phyloP scores from a whole-genome alignment of 1,140 invertebrate genomes.

The Mylabris phalerata region DNA sequence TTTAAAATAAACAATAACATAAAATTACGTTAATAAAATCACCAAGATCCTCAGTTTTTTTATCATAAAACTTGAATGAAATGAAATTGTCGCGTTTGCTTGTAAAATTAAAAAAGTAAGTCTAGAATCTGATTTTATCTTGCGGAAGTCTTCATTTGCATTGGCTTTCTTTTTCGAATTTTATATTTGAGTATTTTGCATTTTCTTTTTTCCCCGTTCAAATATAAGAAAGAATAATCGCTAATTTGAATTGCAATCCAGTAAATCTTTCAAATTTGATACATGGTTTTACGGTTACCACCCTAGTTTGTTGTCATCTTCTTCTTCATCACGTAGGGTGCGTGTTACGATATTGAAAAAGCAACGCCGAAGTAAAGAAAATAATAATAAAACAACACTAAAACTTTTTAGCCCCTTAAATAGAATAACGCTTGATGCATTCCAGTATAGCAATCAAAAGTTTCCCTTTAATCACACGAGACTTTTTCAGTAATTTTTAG shows the following conservation, averaged over 20 bases:
- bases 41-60: too few relatives aligned
- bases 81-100: slow-evolving; percentile 5
- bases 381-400: background rate
- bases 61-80: background rate
- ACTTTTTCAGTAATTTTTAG: slow-evolving; percentile 21
- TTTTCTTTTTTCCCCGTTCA: slow-evolving; percentile 14
- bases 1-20: too few relatives aligned
- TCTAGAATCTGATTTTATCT: slow-evolving; percentile 2
- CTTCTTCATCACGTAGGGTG: background rate
- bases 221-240: slow-evolving; percentile 27
- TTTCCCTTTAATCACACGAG: slow-evolving; percentile 19
- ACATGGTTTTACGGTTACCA: slow-evolving; percentile 22
- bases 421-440: background rate
- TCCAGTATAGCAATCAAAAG: slow-evolving; percentile 22
- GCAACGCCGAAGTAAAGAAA: background rate
- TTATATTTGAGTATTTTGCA: slow-evolving; percentile 26
- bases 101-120: slow-evolving; percentile 9
- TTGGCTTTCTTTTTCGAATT: slow-evolving; percentile 20
- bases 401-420: too few relatives aligned
- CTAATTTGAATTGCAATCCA: slow-evolving; percentile 38
- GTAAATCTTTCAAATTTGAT: slow-evolving; percentile 38
- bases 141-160: slow-evolving; percentile 23
- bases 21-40: too few relatives aligned
- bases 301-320: background rate
- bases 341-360: too few relatives aligned